Conservation (phyloP, 2,888 invertebrate species). For the Periphyllus acericola region DNA sequence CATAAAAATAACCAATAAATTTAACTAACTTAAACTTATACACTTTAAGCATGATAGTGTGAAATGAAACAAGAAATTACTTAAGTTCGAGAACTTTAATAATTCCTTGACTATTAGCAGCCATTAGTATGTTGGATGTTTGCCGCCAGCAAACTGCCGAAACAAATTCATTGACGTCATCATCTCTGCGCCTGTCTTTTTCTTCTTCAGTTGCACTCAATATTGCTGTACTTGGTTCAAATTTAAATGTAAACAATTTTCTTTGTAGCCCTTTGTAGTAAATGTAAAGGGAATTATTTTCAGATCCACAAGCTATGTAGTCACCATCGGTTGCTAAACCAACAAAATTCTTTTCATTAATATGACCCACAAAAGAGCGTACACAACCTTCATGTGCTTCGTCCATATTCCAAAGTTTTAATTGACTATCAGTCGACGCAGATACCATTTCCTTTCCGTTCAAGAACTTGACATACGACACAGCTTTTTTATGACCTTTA, state of each 20-base stretch:
- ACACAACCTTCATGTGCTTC: slow-evolving; percentile 74
- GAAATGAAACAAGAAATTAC: slow-evolving; percentile 31
- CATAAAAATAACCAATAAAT: slow-evolving; percentile 45
- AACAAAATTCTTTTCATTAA: slow-evolving; percentile 96
- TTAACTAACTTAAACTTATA: slow-evolving; percentile 5
- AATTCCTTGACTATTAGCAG: slow-evolving; percentile 93
- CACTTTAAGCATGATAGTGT: not conserved
- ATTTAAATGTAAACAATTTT: slow-evolving; percentile 86
- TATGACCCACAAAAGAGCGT: slow-evolving; percentile 88
- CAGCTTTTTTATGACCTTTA: slow-evolving; percentile 91
- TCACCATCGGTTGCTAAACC: slow-evolving; percentile 91
- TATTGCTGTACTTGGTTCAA: slow-evolving; percentile 80
- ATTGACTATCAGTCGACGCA: slow-evolving; percentile 89
- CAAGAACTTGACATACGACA: slow-evolving; percentile 92
- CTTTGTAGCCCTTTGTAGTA: slow-evolving; percentile 91
- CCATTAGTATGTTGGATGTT: slow-evolving; percentile 84
- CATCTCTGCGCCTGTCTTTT: slow-evolving; percentile 73
- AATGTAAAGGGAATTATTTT: slow-evolving; percentile 91
- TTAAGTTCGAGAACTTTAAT: slow-evolving; percentile 85
- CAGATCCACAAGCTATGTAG: slow-evolving; percentile 93
- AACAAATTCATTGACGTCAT: slow-evolving; percentile 91
- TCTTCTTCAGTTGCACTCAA: slow-evolving; percentile 73
- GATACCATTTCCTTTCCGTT: slow-evolving; percentile 87
- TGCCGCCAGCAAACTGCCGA: slow-evolving; percentile 95
- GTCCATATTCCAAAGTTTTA: slow-evolving; percentile 91